Conservation (phyloP, 2,888 invertebrate species). For the Parthenolecanium corni region DNA sequence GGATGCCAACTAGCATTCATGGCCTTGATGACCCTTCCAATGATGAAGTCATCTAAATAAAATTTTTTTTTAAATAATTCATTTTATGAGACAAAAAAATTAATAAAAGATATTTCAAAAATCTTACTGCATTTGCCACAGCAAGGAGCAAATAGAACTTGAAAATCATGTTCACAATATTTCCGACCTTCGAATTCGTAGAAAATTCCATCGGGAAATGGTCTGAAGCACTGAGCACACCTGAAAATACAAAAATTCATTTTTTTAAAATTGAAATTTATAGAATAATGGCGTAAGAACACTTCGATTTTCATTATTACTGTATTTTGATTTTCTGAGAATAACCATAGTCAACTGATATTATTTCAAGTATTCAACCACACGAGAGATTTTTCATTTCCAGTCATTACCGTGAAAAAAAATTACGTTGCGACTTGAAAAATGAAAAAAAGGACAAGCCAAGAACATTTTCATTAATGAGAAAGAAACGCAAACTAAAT, state of each 20-base stretch:
- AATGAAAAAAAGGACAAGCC: no score
- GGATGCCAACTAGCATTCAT: conserved; percentile 99
- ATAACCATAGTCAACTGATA: no score
- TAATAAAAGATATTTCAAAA: no score
- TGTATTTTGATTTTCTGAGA: no score
- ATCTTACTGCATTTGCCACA: conserved; percentile 64
- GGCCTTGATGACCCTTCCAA: conserved; percentile 97
- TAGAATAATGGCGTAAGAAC: neutral
- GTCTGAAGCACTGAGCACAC: conserved; percentile 96
- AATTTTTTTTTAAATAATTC: neutral
- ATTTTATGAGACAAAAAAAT: neutral
- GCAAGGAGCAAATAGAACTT: conserved; percentile 89
- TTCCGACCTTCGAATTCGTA: conserved; percentile 98
- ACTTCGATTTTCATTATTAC: no score
- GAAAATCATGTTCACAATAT: conserved; percentile 98
- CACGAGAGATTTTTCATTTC: no score
- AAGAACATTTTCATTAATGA: no score
- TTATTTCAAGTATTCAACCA: no score
- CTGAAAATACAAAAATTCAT: conserved; percentile 41
- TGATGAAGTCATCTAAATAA: conserved; percentile 81
- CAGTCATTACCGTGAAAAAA: no score
- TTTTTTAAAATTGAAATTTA: neutral
- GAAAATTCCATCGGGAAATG: conserved; percentile 93
- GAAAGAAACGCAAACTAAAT: no score
- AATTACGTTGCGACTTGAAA: no score